Conservation (phyloP, 2,888 invertebrate genomes). For the Meliscaeva auricollis region DNA sequence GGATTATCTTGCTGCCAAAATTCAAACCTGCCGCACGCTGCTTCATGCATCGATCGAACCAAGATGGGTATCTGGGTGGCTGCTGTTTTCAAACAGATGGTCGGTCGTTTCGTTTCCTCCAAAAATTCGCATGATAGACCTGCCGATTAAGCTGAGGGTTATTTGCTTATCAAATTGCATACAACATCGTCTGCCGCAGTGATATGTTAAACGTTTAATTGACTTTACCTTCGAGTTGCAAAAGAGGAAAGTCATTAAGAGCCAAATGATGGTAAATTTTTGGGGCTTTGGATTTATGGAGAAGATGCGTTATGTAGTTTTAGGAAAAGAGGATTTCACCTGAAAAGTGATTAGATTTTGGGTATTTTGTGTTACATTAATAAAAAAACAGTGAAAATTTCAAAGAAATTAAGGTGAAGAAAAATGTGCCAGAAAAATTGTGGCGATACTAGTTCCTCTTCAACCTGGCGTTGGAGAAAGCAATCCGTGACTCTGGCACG, state of each 20-base stretch:
- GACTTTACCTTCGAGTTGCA: constrained; percentile 34
- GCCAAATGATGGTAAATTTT: constrained; percentile 20
- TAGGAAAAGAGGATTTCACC: constrained; percentile 14
- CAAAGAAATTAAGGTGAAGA: too few relatives aligned
- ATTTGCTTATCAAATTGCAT: constrained; percentile 73
- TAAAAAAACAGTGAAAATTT: too few relatives aligned
- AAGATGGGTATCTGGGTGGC: constrained; percentile 74
- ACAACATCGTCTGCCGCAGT: constrained; percentile 37
- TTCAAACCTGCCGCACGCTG: not conserved
- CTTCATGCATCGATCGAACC: not conserved
- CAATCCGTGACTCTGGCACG: too few relatives aligned
- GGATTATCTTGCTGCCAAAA: constrained; percentile 60
- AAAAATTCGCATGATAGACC: constrained; percentile 16
- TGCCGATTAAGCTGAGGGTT: constrained; percentile 55
- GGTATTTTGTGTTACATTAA: too few relatives aligned
- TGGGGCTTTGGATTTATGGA: not conserved
- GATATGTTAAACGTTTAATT: constrained; percentile 69
- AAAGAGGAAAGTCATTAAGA: constrained; percentile 27
- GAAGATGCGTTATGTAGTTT: not conserved
- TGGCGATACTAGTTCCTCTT: too few relatives aligned
- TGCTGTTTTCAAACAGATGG: constrained; percentile 67
- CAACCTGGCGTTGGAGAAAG: too few relatives aligned
- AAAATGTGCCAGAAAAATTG: too few relatives aligned
- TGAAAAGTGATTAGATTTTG: not conserved
- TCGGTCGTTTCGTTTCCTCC: constrained; percentile 31